These are phyloP conservation scores for Salpingus planirostris DNA, from an alignment of 2,888 invertebrate genomes.

Conservation along the genomic window DNA sequence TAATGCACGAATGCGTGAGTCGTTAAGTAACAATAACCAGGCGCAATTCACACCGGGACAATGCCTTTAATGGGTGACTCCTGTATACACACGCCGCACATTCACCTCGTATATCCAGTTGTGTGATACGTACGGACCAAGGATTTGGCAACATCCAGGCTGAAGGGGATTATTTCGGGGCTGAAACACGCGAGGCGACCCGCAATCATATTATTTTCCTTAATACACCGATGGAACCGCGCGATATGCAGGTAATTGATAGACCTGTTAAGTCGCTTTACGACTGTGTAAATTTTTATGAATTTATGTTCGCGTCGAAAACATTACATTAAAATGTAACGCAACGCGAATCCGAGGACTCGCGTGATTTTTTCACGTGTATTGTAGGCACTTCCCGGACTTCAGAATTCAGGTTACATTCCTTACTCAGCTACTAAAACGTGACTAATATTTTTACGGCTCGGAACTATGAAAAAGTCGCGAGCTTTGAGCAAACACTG, in stretches of 20 bases:
- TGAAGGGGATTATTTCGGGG: no score
- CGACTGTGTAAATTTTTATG: slow-evolving; percentile 19
- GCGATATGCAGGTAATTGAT: slow-evolving; percentile 18
- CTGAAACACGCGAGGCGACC: background rate
- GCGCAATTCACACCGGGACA: slow-evolving; percentile 26
- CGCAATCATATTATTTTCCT: slow-evolving; percentile 8
- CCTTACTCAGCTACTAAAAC: no score
- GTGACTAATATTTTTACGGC: no score
- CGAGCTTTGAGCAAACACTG: no score
- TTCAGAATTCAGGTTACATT: no score
- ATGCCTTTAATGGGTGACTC: slow-evolving; percentile 17
- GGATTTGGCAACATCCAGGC: no score
- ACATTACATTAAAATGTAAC: slow-evolving; percentile 8
- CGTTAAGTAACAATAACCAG: slow-evolving; percentile 27
- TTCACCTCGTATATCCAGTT: no score
- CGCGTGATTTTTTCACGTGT: slow-evolving; percentile 13
- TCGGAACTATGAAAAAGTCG: no score
- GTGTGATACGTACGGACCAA: no score
- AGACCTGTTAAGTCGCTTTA: slow-evolving; percentile 17
- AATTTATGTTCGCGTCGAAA: slow-evolving; percentile 18
- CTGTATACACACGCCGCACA: slow-evolving; percentile 5
- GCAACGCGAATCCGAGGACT: no score
- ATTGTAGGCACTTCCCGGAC: no score
- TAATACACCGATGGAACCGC: slow-evolving; percentile 12
- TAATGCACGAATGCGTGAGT: slow-evolving; percentile 23